A percentile compares a stretch with the other conserved stretches of the same genome.
Conservation (phyloP, 2,113 vertebrate species). For the Nycticryphes semicollaris region DNA sequence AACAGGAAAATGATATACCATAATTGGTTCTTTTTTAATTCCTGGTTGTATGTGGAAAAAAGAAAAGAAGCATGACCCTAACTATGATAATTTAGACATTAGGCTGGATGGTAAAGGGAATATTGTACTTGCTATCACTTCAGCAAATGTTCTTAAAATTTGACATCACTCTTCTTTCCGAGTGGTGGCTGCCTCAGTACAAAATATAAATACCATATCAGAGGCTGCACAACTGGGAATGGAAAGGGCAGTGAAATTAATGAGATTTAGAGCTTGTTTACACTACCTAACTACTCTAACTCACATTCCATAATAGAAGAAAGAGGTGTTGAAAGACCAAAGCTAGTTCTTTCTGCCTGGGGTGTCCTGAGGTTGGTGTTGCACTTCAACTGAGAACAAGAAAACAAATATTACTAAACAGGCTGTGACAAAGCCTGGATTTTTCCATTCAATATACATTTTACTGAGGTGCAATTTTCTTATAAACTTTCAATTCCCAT, state of each 20-base stretch:
- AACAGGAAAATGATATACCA: background rate
- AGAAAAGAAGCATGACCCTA: background rate
- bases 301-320: constrained; percentile 27
- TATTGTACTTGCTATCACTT: background rate
- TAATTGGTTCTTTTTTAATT: background rate
- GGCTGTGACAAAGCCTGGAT: background rate
- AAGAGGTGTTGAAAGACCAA: constrained; percentile 48
- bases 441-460: background rate
- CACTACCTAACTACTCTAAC: background rate
- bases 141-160: background rate
- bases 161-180: background rate
- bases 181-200: background rate
- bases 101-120: background rate
- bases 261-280: constrained; percentile 48
- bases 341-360: background rate
- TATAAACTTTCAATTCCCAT: background rate
- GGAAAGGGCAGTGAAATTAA: constrained; percentile 18
- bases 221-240: background rate
- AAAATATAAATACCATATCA: background rate
- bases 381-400: background rate
- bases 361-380: background rate
- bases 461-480: background rate
- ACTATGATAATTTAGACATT: background rate
- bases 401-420: background rate
- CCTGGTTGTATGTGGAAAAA: background rate